Evolutionary conservation across 1,140 invertebrate species (phyloP).

Genomic region (Drosophila mojavensis): DNA sequence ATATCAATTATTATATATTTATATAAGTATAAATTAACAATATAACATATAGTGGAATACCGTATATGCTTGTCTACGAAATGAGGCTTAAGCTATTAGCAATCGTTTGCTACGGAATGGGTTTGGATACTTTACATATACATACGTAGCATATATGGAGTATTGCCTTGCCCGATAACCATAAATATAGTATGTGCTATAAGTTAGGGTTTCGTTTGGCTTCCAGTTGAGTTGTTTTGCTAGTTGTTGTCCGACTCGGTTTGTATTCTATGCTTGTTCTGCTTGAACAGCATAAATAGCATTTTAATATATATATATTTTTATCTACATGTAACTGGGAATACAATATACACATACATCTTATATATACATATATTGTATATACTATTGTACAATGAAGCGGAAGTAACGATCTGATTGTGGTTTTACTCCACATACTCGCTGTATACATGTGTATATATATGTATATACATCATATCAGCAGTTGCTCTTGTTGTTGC

Average conservation of each 20-base stretch:
- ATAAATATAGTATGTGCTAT: conserved; percentile 33
- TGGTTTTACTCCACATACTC: conserved; percentile 1
- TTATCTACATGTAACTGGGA: not conserved
- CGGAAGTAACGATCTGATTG: conserved; percentile 30
- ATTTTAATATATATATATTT: conserved; percentile 12
- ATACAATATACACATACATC: not conserved
- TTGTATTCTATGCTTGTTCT: conserved; percentile 26
- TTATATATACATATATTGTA: conserved; percentile 3
- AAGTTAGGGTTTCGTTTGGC: conserved; percentile 18
- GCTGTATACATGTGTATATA: not conserved
- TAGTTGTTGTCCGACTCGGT: not conserved
- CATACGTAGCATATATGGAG: too few relatives aligned
- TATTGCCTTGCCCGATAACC: conserved; percentile 30
- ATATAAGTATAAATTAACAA: not conserved
- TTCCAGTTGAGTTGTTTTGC: conserved; percentile 8
- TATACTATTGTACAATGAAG: conserved; percentile 8
- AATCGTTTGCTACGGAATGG: not conserved
- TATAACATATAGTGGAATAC: too few relatives aligned
- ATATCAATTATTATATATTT: too few relatives aligned
- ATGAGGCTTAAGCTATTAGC: not conserved
- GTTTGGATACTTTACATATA: conserved; percentile 1
- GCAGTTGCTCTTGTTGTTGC: not conserved
- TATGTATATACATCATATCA: conserved; percentile 8
- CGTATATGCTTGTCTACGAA: not conserved
- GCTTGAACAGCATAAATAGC: conserved; percentile 41